These are phyloP conservation scores for Lithophane semibrunnea DNA, from an alignment of 2,888 invertebrate genomes.

Conservation along the genomic window DNA sequence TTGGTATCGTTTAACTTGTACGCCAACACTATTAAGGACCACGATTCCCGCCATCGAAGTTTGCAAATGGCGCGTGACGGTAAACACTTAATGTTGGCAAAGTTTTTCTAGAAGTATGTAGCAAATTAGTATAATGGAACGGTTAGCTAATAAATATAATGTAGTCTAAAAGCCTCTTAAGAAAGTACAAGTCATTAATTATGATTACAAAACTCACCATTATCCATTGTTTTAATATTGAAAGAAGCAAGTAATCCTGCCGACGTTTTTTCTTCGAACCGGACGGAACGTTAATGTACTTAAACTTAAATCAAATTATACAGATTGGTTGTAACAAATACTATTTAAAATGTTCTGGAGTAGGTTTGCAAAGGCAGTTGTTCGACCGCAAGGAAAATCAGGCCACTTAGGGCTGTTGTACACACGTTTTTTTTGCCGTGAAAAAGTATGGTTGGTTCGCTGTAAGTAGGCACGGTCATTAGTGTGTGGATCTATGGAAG, in stretches of 20 bases:
- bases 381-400: conserved; percentile 74
- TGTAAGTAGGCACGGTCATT: too few species aligned
- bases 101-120: conserved; percentile 32
- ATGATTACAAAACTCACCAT: conserved; percentile 24
- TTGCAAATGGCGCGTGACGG: conserved; percentile 47
- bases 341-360: conserved; percentile 68
- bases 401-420: conserved; percentile 43
- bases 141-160: conserved; percentile 6
- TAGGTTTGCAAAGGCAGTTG: conserved; percentile 72
- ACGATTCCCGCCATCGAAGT: conserved; percentile 36
- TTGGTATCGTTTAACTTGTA: conserved; percentile 40
- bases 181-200: conserved; percentile 30
- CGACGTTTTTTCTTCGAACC: conserved; percentile 16
- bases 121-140: conserved; percentile 39
- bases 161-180: conserved; percentile 29
- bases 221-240: conserved; percentile 43
- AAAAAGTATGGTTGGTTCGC: background rate
- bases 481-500: too few species aligned
- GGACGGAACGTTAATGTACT: conserved; percentile 31
- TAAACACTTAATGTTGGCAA: conserved; percentile 42
- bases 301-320: conserved; percentile 66
- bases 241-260: conserved; percentile 30
- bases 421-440: background rate
- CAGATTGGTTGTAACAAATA: conserved; percentile 72
- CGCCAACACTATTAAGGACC: conserved; percentile 30